Conservation (phyloP, 1,140 invertebrate genomes). For the Hypothenemus hampei region DNA sequence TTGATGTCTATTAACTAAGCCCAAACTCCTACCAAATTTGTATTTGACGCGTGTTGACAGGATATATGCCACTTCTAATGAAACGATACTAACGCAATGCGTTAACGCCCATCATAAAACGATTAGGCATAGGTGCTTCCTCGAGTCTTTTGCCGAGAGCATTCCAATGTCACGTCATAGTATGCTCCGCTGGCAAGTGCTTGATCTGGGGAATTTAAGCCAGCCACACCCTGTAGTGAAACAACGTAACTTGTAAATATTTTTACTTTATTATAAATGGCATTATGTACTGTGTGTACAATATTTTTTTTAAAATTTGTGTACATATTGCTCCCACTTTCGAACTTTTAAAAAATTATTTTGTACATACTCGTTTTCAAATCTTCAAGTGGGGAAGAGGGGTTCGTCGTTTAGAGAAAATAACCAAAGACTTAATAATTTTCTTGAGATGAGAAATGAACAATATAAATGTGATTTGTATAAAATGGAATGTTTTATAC, state of each 20-base stretch:
- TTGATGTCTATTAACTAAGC: no score
- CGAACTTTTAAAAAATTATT: constrained; percentile 36
- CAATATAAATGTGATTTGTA: constrained; percentile 21
- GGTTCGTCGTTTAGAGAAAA: constrained; percentile 34
- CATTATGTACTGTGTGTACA: constrained; percentile 32
- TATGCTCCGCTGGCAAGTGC: no score
- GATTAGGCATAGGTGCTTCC: no score
- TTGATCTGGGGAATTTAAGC: no score
- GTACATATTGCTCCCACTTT: constrained; percentile 41
- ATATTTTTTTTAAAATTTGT: constrained; percentile 38
- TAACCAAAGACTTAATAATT: constrained; percentile 30
- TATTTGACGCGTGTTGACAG: no score
- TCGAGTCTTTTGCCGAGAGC: no score
- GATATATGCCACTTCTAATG: no score
- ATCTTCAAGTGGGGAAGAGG: constrained; percentile 34
- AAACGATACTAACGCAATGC: no score
- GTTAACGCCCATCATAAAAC: no score
- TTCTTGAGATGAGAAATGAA: background rate
- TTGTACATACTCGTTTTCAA: constrained; percentile 33
- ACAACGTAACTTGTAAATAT: constrained; percentile 2
- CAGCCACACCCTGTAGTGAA: no score
- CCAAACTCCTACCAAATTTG: no score
- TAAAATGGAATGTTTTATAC: constrained; percentile 44
- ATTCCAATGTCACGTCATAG: no score
- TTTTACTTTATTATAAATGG: background rate